phyloP scores from a whole-genome alignment of 2,797 vertebrate species.

The Melanotaenia parkinsoni region DNA sequence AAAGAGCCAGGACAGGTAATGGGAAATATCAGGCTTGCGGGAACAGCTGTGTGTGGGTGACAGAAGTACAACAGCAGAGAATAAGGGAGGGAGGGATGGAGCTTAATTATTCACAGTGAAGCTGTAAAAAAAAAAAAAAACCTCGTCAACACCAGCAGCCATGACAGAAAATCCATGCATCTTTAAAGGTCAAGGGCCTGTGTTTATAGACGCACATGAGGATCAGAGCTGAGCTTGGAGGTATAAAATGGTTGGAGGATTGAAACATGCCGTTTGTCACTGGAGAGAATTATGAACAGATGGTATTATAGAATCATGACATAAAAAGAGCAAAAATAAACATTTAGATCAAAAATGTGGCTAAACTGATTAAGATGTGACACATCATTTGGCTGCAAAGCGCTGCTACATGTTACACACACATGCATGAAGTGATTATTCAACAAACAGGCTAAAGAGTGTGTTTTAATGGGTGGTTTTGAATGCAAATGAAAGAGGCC shows the following conservation, averaged over 20 bases:
- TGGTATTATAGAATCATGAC: constrained; percentile 45
- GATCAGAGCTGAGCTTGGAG: constrained; percentile 8
- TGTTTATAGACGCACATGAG: constrained; percentile 19
- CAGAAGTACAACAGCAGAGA: constrained; percentile 21
- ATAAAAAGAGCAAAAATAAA: constrained; percentile 34
- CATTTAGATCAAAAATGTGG: constrained; percentile 47
- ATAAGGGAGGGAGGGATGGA: constrained; percentile 15
- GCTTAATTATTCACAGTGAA: constrained; percentile 58
- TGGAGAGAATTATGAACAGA: constrained; percentile 51
- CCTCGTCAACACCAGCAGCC: constrained; percentile 33
- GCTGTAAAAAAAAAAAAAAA: constrained; percentile 47
- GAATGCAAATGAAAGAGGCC: constrained; percentile 27
- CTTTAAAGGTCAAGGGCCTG: constrained; percentile 69
- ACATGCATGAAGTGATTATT: constrained; percentile 22
- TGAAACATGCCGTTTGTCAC: constrained; percentile 23
- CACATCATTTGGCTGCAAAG: constrained; percentile 47
- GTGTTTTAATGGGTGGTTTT: constrained; percentile 13
- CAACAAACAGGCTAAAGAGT: constrained; percentile 33
- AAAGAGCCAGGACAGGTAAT: constrained; percentile 51
- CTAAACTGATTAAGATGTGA: constrained; percentile 57
- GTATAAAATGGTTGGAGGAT: constrained; percentile 29
- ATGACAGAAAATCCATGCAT: constrained; percentile 69
- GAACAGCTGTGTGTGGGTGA: constrained; percentile 52
- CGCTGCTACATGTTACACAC: constrained; percentile 23
- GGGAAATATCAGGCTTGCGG: constrained; percentile 31